Base-by-base conservation (phyloP, 1,140 invertebrate species). In the Thalassaphorura encarpata region DNA sequence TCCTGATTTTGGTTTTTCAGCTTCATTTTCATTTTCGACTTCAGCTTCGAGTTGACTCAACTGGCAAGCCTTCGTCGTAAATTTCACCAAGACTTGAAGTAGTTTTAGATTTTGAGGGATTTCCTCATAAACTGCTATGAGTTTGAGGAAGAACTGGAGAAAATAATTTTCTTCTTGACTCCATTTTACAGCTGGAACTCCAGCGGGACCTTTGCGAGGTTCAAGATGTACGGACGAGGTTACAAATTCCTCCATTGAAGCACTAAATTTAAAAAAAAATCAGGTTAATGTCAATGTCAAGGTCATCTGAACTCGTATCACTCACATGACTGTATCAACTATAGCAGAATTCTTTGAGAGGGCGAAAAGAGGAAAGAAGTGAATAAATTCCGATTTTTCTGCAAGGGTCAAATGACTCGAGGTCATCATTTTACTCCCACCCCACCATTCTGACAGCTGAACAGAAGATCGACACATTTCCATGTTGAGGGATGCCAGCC, bases 361-460 rank as follows among this genome's bases (percentile, higher is more conserved):
- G 18, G 29, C 54, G 54, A 64, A 64, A 1, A 61, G 29, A 19
- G 28, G 36, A 5, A 54, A 49, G 29, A 53, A 56, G 26, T 60
- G 47, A 18, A 59, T 48, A 13, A 56, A 42, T 39, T 61, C 53
- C 1, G 43, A 42, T 45, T 64, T 61, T 24, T 61, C 56, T 36
- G 49, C 59, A 8, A 64, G 19, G 4, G 47, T 19, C 27, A 60
- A 27, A 33, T 63, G 27, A 0, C n/a, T 18, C 24, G 18, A n/a
- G 0, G 19, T 16, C 55, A 58, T 49, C 19, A 55, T 26, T 2
- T 48, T 50, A 2, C 3, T 11, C 31, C 55, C 60, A n/a, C 18
- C 29, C 62, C 62, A 64, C 62, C 62, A 64, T 1, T 47, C 26
- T 26, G 27, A 33, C 16, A 64, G 26, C 43, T 56, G 26, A 16